Percentiles rank a stretch among this genome's conserved stretches.
Evolutionary conservation across 2,113 vertebrate genomes (phyloP).

Genomic region (Actinemys pallida): DNA sequence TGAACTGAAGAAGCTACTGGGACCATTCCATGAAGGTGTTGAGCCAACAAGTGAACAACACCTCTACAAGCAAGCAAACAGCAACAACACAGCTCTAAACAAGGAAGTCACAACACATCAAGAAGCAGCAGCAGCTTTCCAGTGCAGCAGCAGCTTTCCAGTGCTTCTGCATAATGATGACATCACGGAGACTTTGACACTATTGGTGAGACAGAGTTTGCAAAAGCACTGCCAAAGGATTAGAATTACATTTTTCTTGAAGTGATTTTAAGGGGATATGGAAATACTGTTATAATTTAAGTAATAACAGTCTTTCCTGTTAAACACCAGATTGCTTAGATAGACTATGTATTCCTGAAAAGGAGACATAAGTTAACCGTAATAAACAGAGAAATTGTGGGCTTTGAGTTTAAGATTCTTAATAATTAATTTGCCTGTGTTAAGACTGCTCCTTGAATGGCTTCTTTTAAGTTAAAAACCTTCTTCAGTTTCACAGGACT

Average conservation of each 20-base stretch:
- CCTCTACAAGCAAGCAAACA: rapidly evolving
- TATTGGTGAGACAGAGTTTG: too few species aligned
- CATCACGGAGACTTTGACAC: not conserved
- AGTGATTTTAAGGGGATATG: too few species aligned
- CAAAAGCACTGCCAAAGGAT: too few species aligned
- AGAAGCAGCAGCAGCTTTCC: not conserved
- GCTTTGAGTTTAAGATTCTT: too few species aligned
- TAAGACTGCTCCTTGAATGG: too few species aligned
- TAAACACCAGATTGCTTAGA: not conserved
- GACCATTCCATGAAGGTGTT: too few species aligned
- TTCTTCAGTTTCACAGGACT: not conserved
- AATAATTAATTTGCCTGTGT: too few species aligned
- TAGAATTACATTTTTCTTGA: too few species aligned
- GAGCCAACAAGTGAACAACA: not conserved
- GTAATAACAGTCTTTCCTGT: too few species aligned
- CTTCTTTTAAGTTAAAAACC: not conserved
- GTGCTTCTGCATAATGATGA: not conserved
- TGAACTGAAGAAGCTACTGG: not conserved
- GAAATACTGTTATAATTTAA: too few species aligned
- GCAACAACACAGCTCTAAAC: not conserved
- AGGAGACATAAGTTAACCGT: not conserved
- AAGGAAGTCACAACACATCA: not conserved
- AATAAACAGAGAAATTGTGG: too few species aligned
- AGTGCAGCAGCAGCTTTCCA: too few species aligned
- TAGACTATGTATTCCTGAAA: not conserved